Evolutionary conservation across 2,113 vertebrate species (phyloP).

Genomic region (Microcebus griseorufus): DNA sequence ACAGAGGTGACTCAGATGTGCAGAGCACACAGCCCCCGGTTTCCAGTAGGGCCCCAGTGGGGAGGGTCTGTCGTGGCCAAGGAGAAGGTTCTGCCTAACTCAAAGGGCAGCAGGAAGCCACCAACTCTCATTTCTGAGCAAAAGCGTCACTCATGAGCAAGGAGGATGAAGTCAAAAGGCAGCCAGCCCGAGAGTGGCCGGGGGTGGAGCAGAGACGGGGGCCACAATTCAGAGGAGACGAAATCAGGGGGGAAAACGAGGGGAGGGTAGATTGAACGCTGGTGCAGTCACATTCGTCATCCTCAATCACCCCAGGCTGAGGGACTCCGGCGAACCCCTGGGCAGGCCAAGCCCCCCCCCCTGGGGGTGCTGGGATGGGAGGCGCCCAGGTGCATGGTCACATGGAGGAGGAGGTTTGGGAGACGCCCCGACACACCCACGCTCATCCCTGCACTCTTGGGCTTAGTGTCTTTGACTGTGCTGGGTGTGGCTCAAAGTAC

Average conservation of each 20-base stretch:
- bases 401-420: not conserved
- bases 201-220: not conserved
- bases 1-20: not conserved
- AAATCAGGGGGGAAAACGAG: not conserved
- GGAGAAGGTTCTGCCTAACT: no score
- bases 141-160: not conserved
- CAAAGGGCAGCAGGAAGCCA: not conserved
- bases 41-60: fast-evolving
- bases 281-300: not conserved
- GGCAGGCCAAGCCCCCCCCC: fast-evolving
- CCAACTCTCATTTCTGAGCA: fast-evolving
- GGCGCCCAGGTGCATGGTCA: not conserved
- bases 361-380: fast-evolving
- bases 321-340: not conserved
- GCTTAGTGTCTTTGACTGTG: not conserved
- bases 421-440: no score
- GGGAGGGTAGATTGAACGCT: not conserved
- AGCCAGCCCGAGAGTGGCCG: not conserved
- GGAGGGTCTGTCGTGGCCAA: not conserved
- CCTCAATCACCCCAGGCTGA: not conserved
- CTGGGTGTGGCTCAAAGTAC: not conserved
- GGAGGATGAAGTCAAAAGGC: not conserved
- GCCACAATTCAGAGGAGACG: not conserved
- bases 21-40: no score
- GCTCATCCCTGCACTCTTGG: fast-evolving